phyloP scores from a whole-genome alignment of 2,888 invertebrate genomes.

The Zygaena filipendulae region DNA sequence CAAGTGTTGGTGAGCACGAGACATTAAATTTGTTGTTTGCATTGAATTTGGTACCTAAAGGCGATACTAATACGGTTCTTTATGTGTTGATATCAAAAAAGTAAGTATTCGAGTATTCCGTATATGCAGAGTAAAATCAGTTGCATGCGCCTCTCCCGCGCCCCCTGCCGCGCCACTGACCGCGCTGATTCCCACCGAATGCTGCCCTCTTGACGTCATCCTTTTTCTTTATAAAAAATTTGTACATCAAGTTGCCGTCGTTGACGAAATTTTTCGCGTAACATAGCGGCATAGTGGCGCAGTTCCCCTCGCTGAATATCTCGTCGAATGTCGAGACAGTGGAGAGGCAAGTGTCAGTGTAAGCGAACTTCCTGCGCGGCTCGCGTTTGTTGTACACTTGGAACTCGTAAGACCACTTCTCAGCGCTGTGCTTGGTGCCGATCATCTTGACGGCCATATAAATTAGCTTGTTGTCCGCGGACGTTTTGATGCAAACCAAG shows the following conservation, averaged over 20 bases:
- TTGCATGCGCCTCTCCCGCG: conserved; percentile 3
- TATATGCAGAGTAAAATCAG: no score
- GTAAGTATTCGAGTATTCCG: no score
- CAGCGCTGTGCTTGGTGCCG: conserved; percentile 33
- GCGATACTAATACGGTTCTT: no score
- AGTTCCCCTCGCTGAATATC: conserved; percentile 23
- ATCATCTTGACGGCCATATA: conserved; percentile 35
- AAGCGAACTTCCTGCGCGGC: conserved; percentile 32
- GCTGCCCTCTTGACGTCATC: conserved; percentile 5
- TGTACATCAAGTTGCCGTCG: conserved; percentile 22
- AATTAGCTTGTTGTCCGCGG: conserved; percentile 20
- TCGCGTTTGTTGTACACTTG: conserved; percentile 42
- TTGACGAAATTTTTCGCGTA: conserved; percentile 22
- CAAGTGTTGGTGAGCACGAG: no score
- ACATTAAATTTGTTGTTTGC: neutral
- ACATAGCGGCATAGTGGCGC: conserved; percentile 26
- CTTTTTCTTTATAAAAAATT: conserved; percentile 26
- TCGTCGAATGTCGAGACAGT: conserved; percentile 20
- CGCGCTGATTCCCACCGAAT: conserved; percentile 8
- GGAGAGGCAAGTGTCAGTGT: conserved; percentile 27
- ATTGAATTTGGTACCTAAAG: neutral
- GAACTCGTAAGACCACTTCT: conserved; percentile 44
- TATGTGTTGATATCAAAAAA: no score
- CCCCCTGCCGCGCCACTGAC: conserved; percentile 5
- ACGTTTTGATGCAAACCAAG: conserved; percentile 31